Percentiles rank a stretch among this genome's conserved stretches.
These are phyloP conservation scores for Ursus arctos DNA, from an alignment of 2,113 vertebrate genomes.

Conservation along the genomic window DNA sequence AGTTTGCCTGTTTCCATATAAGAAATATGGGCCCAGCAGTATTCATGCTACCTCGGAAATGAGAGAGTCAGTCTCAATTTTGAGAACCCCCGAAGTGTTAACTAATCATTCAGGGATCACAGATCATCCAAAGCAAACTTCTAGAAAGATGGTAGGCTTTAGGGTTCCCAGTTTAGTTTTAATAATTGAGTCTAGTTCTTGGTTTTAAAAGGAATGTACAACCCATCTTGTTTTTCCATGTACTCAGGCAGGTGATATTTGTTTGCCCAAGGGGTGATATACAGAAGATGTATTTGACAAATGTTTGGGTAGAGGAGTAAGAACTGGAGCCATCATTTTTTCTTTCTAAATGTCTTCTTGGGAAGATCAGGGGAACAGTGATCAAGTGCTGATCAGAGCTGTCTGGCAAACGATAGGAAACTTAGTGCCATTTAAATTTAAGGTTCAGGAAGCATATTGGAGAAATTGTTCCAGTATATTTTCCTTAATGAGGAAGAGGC, in stretches of 20 bases:
- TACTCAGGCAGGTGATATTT: neutral
- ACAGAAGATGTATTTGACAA: neutral
- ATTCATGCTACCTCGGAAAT: neutral
- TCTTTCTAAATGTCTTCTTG: neutral
- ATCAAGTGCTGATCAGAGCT: neutral
- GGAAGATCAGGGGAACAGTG: neutral
- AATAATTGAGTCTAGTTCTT: neutral
- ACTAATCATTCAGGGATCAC: neutral
- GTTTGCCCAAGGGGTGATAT: neutral
- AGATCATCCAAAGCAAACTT: neutral
- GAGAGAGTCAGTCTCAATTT: neutral
- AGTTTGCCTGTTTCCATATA: neutral
- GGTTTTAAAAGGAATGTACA: neutral
- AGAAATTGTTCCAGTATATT: neutral
- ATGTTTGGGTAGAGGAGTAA: neutral
- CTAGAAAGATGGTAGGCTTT: neutral
- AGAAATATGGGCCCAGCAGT: neutral
- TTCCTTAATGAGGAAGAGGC: neutral
- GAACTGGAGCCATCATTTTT: fast-evolving
- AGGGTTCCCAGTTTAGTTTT: neutral
- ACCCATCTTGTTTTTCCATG: neutral
- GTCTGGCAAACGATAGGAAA: neutral
- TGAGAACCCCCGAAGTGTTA: neutral
- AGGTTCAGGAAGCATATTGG: neutral
- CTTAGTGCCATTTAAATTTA: neutral